Conservation (phyloP, 2,113 vertebrate species). For the Otocyon megalotis region DNA sequence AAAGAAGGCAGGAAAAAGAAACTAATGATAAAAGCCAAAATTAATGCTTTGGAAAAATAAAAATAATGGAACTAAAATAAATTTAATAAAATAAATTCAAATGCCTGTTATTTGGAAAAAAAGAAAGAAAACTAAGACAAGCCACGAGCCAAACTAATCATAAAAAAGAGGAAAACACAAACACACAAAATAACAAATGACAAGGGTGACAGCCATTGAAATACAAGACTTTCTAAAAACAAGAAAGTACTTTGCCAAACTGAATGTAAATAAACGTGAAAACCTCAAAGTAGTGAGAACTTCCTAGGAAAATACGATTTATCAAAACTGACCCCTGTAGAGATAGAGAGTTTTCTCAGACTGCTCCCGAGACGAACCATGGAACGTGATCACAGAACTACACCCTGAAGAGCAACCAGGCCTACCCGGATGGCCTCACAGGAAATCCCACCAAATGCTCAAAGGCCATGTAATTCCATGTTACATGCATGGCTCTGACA, state of each 20-base stretch:
- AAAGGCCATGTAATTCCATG: not conserved
- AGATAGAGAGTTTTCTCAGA: not conserved
- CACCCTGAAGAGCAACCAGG: not conserved
- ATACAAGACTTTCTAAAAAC: not conserved
- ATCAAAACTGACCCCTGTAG: not conserved
- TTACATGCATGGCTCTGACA: not conserved
- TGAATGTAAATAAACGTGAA: not conserved
- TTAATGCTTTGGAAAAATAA: slow-evolving; percentile 9
- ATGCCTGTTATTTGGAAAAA: not conserved
- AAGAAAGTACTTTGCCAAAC: not conserved
- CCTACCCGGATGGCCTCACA: rapidly evolving
- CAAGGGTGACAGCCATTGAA: not conserved
- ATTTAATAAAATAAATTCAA: not conserved
- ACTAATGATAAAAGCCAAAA: slow-evolving; percentile 46
- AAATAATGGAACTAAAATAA: not conserved
- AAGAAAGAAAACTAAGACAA: not conserved
- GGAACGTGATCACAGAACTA: not conserved
- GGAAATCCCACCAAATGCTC: not conserved
- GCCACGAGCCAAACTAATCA: not conserved
- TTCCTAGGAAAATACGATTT: not conserved
- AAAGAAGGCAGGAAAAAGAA: slow-evolving; percentile 38
- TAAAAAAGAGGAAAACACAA: not conserved
- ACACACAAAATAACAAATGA: not conserved
- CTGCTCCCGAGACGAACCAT: rapidly evolving
- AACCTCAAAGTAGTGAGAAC: not conserved